These are phyloP conservation scores for Aphaenogaster floridana DNA, from an alignment of 1,140 invertebrate species.

Conservation along the genomic window DNA sequence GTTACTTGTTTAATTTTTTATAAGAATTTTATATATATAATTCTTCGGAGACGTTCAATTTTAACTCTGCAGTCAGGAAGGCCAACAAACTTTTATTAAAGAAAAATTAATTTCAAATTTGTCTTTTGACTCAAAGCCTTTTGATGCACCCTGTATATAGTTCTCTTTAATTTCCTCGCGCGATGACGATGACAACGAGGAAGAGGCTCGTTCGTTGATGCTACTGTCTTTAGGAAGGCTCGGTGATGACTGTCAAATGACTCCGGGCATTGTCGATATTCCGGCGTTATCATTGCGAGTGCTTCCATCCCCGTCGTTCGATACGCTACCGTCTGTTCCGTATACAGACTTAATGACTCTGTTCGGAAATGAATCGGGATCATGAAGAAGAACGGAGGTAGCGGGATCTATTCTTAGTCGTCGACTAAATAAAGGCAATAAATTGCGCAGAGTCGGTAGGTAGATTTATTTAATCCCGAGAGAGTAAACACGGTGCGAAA, in stretches of 20 bases:
- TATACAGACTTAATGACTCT: slow-evolving; percentile 38
- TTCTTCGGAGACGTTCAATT: neutral
- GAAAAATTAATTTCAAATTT: neutral
- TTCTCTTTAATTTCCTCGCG: neutral
- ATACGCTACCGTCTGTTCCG: neutral
- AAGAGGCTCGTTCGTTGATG: slow-evolving; percentile 51
- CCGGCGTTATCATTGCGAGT: slow-evolving; percentile 73
- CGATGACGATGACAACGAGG: slow-evolving; percentile 50
- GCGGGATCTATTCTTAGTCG: slow-evolving; percentile 2
- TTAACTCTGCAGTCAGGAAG: neutral
- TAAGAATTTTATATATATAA: neutral
- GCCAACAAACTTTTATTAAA: neutral
- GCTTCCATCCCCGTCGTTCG: slow-evolving; percentile 35
- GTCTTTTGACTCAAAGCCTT: neutral
- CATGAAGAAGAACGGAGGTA: slow-evolving; percentile 21
- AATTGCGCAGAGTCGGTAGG: slow-evolving; percentile 31
- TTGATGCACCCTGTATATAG: neutral
- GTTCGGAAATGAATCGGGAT: slow-evolving; percentile 29
- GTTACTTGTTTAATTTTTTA: neutral
- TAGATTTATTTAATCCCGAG: slow-evolving; percentile 38
- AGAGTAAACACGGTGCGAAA: slow-evolving; percentile 23
- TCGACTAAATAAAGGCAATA: slow-evolving; percentile 48
- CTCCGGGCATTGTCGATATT: slow-evolving; percentile 85
- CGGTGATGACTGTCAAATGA: slow-evolving; percentile 85
- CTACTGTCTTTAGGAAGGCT: slow-evolving; percentile 54